Conservation (phyloP, 1,140 invertebrate genomes). For the Papilio glaucus region DNA sequence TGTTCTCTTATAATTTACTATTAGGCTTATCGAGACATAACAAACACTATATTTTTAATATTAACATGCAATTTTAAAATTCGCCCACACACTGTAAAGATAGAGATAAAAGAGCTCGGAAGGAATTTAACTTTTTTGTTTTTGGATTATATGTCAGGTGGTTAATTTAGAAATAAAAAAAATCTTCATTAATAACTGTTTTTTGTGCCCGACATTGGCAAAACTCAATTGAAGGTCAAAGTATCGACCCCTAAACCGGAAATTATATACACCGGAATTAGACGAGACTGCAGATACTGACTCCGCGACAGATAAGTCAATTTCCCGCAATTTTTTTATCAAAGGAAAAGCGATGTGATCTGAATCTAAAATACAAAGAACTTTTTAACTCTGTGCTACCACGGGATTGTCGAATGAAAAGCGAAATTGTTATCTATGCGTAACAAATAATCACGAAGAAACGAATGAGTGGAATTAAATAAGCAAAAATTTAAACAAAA, state of each 20-base stretch:
- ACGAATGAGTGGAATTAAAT: not conserved
- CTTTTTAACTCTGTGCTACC: not conserved
- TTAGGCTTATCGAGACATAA: no score
- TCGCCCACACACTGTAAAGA: no score
- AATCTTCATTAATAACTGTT: not conserved
- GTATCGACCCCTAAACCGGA: not conserved
- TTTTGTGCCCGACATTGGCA: not conserved
- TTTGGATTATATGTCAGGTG: no score
- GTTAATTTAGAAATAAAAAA: not conserved
- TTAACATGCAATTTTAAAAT: no score
- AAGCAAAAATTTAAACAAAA: not conserved
- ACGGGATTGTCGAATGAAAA: not conserved
- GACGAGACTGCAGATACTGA: not conserved
- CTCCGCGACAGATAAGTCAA: not conserved
- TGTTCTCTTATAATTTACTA: no score
- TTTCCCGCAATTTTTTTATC: slow-evolving; percentile 1
- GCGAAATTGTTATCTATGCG: not conserved
- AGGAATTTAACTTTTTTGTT: no score
- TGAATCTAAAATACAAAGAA: not conserved
- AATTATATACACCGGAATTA: not conserved
- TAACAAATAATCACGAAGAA: not conserved
- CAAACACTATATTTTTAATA: no score
- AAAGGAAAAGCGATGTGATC: not conserved
- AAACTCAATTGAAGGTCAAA: not conserved
- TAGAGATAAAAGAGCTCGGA: no score